Evolutionary conservation across 2,113 vertebrate genomes (phyloP), one percentile per base, ranked within the genome.

Genomic region (Colistium nudipinnis): DNA sequence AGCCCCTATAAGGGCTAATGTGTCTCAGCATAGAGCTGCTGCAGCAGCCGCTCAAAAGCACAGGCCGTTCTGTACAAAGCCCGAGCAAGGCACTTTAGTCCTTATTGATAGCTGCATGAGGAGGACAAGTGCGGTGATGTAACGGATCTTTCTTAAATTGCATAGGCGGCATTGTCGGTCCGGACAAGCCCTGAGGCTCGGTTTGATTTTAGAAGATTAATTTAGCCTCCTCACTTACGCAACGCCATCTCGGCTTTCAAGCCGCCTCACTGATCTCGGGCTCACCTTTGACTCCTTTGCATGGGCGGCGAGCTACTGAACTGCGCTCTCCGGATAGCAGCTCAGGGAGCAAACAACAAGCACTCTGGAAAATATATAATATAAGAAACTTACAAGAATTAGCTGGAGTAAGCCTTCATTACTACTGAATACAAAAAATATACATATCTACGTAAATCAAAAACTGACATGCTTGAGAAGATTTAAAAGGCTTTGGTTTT

Each of bases 141-240:
- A 90, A 91, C 70, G 70, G 64, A 84, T 82, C 75, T 84, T 83
- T 80, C 82, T 82, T 87, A 74, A 89, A 87, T 83, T 80, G 81
- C 84, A 85, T 53, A 57, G 54, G 76, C 76, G 78, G 84, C 85
- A 86, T 91, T 90, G 85, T 88, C 79, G 82, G 73, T 82, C 71
- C 80, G 78, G 64, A 86, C 80, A 67, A 49, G 48, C 81, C 84
- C 81, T 1, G 41, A 70, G 83, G 87, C 80, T 76, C 66, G 82
- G 83, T 91, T 89, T 85, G 86, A 91, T 83, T 90, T 76, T 72
- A 76, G 81, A 72, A 87, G 80, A 89, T 89, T 87, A 51, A 89
- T 89, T 88, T 89, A 87, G 89, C 82, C 78, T 86, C 78, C 74
- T 81, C 74, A 63, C 83, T 90, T 90, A 87, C 49, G 83, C 65